Evolutionary conservation across 2,113 vertebrate species (phyloP).

Genomic region (Ellobius talpinus): DNA sequence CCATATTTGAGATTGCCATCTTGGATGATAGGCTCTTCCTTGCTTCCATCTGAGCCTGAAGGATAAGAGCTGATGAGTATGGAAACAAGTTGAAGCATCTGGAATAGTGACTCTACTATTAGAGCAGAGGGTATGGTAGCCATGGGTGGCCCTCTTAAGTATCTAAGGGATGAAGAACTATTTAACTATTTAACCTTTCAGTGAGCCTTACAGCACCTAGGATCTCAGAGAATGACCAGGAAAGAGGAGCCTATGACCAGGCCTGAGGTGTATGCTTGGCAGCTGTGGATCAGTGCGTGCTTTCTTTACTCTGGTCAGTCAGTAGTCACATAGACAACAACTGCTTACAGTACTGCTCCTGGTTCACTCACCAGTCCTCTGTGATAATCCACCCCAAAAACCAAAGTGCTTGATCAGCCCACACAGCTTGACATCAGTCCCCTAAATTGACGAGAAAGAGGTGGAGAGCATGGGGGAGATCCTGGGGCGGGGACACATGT

Average conservation of each 20-base stretch:
- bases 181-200: background rate
- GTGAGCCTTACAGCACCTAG: background rate
- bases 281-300: background rate
- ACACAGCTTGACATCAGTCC: background rate
- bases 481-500: background rate
- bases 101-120: background rate
- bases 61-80: too few species aligned
- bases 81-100: background rate
- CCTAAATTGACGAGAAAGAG: background rate
- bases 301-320: background rate
- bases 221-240: background rate
- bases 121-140: background rate
- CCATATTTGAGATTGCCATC: background rate
- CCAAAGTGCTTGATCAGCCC: background rate
- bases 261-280: background rate
- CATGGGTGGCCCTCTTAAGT: background rate
- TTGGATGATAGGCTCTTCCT: background rate
- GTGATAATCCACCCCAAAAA: background rate
- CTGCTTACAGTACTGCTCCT: background rate
- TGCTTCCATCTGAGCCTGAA: background rate
- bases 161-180: background rate
- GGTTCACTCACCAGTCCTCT: background rate
- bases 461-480: background rate
- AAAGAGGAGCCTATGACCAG: background rate
- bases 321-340: background rate